phyloP scores from a whole-genome alignment of 92 coral and sea anemone species.

The Anthopleura xanthogrammica region DNA sequence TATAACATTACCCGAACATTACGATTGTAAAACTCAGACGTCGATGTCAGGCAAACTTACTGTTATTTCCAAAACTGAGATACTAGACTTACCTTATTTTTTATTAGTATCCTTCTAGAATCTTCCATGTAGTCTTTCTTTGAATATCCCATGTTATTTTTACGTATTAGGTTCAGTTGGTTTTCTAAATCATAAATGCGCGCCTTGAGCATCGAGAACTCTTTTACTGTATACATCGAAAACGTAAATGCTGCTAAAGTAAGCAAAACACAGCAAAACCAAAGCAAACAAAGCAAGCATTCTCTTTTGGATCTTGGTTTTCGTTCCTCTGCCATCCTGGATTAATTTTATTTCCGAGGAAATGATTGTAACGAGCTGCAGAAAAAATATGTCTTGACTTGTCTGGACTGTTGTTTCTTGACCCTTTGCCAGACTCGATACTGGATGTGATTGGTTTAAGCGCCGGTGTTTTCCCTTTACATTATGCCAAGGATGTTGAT shows the following conservation, averaged over 20 bases:
- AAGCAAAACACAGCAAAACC: conserved; percentile 46
- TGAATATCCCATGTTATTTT: not conserved
- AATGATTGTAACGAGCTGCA: not conserved
- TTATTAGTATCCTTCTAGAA: not conserved
- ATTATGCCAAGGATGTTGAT: too few relatives aligned
- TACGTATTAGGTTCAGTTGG: not conserved
- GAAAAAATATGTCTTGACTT: not conserved
- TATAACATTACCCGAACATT: too few relatives aligned
- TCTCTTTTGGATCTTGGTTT: not conserved
- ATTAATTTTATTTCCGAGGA: not conserved
- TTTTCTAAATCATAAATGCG: conserved; percentile 38
- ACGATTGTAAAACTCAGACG: too few relatives aligned
- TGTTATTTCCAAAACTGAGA: too few relatives aligned
- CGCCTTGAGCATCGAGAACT: conserved; percentile 46
- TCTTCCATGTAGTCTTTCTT: not conserved
- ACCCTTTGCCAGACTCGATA: too few relatives aligned
- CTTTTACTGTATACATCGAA: conserved; percentile 63
- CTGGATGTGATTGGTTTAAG: too few relatives aligned
- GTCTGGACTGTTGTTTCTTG: not conserved
- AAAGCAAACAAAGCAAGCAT: conserved; percentile 10
- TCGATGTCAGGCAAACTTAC: too few relatives aligned
- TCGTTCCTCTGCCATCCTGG: not conserved
- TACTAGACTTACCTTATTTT: not conserved
- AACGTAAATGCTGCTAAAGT: conserved; percentile 64
- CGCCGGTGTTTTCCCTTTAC: too few relatives aligned